Evolutionary conservation across 2,888 invertebrate genomes (phyloP).

Genomic region (Alloplasta piceator): DNA sequence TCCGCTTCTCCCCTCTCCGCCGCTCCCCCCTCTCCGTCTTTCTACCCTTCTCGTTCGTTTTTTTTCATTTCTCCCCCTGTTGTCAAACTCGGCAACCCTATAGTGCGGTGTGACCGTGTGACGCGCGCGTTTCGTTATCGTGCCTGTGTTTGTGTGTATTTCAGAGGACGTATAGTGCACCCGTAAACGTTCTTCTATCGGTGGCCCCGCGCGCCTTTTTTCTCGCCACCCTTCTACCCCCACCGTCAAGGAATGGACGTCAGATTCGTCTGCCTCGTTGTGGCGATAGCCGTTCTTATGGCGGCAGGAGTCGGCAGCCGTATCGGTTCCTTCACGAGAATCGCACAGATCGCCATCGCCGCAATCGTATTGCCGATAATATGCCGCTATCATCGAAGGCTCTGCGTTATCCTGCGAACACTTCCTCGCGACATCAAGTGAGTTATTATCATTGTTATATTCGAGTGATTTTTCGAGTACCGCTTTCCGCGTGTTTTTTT

Average conservation of each 20-base stretch:
- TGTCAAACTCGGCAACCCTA: too few relatives aligned
- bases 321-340: constrained; percentile 74
- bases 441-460: constrained; percentile 65
- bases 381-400: constrained; percentile 77
- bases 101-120: too few relatives aligned
- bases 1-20: not conserved
- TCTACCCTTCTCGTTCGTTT: not conserved
- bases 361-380: constrained; percentile 76
- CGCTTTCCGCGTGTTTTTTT: not conserved
- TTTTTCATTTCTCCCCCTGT: not conserved
- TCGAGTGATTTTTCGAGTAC: not conserved
- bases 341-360: constrained; percentile 76
- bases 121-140: not conserved
- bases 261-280: constrained; percentile 76
- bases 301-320: constrained; percentile 76
- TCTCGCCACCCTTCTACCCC: constrained; percentile 11
- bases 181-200: too few relatives aligned
- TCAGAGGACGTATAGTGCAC: constrained; percentile 62
- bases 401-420: constrained; percentile 78
- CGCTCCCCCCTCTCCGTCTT: too few relatives aligned
- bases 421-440: constrained; percentile 80
- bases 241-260: constrained; percentile 76
- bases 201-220: constrained; percentile 18
- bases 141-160: constrained; percentile 57
- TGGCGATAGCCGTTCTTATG: constrained; percentile 78